Evolutionary conservation across 1,140 invertebrate species (phyloP).

Genomic region (Hetaerina americana): DNA sequence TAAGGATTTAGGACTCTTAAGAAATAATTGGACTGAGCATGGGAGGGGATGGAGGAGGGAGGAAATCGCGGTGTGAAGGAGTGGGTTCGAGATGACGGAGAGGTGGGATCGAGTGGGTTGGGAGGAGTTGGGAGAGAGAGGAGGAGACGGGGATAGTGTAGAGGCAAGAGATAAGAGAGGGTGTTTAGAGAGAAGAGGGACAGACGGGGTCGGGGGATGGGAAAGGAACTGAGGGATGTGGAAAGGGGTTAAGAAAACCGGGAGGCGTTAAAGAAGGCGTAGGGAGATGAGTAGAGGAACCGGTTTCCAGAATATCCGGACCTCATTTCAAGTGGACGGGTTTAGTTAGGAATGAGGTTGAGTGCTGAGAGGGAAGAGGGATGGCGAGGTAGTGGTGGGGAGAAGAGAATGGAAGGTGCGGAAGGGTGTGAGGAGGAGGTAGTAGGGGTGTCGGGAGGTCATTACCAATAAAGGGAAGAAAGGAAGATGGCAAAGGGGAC

Average conservation of each 20-base stretch:
- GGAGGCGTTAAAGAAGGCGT: neutral
- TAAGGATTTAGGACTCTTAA: too few species aligned
- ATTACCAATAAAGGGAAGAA: neutral
- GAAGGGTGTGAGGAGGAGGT: neutral
- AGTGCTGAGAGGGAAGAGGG: too few species aligned
- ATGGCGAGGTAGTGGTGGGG: too few species aligned
- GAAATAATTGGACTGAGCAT: neutral
- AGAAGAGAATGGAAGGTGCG: too few species aligned
- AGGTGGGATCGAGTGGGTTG: neutral
- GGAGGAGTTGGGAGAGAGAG: neutral
- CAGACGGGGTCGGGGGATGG: neutral
- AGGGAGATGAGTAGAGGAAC: neutral
- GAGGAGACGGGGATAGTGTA: neutral
- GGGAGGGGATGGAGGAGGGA: neutral
- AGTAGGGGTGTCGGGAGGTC: neutral
- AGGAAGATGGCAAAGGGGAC: neutral
- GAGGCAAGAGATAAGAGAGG: neutral
- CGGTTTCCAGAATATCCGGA: neutral
- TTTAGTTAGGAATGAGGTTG: neutral
- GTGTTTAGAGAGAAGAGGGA: neutral
- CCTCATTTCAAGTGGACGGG: neutral
- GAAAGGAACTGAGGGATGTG: neutral
- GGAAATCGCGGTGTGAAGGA: neutral
- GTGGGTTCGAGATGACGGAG: neutral
- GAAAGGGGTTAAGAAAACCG: neutral